Percentiles rank a stretch among this genome's conserved stretches.
These are phyloP conservation scores for Lasioglossum baleicum DNA, from an alignment of 1,140 invertebrate species.

Conservation along the genomic window DNA sequence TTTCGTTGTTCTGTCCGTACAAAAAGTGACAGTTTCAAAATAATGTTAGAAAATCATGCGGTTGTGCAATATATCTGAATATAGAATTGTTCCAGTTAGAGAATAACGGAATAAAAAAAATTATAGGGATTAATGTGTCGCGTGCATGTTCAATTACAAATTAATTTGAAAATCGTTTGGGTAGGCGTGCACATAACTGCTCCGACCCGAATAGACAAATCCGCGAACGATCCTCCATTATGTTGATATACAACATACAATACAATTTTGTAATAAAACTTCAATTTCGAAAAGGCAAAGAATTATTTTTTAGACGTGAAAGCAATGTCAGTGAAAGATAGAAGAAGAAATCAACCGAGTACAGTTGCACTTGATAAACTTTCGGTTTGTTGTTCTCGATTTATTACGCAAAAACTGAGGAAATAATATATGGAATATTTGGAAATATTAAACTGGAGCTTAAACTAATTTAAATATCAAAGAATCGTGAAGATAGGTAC, in stretches of 20 bases:
- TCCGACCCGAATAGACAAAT: background rate
- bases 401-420: too few species aligned
- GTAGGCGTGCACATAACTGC: background rate
- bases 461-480: too few species aligned
- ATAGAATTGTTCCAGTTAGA: background rate
- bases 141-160: background rate
- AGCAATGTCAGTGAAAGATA: background rate
- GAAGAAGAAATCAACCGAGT: background rate
- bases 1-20: background rate
- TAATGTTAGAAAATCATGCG: too few species aligned
- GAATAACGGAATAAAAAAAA: background rate
- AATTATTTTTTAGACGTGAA: background rate
- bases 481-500: too few species aligned
- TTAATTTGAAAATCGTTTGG: background rate
- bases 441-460: too few species aligned
- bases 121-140: background rate
- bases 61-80: too few species aligned
- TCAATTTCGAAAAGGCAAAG: background rate
- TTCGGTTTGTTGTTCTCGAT: too few species aligned
- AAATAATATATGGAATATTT: too few species aligned
- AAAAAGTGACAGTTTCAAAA: too few species aligned
- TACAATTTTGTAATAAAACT: background rate
- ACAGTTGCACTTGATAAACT: too few species aligned
- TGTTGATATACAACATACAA: conserved; percentile 1
- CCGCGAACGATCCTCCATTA: background rate